phyloP scores from a whole-genome alignment of 2,113 vertebrate genomes.

The Plestiodon gilberti region DNA sequence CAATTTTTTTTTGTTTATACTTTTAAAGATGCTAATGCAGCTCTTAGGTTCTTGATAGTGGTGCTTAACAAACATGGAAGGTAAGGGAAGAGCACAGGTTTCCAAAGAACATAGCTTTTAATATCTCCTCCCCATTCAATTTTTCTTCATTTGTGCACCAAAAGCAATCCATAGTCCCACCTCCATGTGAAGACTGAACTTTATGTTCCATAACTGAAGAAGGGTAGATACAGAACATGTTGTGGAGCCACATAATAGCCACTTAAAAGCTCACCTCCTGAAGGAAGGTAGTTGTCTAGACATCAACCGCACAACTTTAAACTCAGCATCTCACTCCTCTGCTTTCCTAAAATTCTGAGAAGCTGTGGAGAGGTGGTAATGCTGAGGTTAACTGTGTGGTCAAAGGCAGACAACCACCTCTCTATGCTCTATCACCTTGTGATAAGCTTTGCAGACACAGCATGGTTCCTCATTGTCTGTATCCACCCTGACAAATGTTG shows the following conservation, averaged over 20 bases:
- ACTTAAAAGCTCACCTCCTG: neutral
- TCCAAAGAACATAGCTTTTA: neutral
- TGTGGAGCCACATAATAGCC: too few relatives aligned
- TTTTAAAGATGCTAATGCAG: neutral
- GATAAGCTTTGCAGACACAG: neutral
- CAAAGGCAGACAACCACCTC: neutral
- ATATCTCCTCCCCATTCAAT: neutral
- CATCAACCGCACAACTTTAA: neutral
- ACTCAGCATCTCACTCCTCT: neutral
- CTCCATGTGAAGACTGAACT: neutral
- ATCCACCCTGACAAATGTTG: neutral
- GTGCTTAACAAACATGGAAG: neutral
- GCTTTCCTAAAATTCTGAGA: neutral
- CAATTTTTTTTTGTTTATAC: neutral
- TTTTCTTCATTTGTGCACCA: neutral
- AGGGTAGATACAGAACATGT: neutral
- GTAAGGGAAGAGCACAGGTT: neutral
- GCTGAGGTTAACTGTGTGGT: neutral
- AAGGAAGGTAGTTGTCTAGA: neutral
- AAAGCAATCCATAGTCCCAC: neutral
- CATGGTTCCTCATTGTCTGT: neutral
- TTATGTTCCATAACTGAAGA: neutral
- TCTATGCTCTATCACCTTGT: neutral
- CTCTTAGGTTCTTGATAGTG: neutral
- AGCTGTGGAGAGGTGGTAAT: neutral